These are phyloP conservation scores for Lacanobia wlatinum DNA, from an alignment of 2,888 invertebrate species.

Conservation along the genomic window DNA sequence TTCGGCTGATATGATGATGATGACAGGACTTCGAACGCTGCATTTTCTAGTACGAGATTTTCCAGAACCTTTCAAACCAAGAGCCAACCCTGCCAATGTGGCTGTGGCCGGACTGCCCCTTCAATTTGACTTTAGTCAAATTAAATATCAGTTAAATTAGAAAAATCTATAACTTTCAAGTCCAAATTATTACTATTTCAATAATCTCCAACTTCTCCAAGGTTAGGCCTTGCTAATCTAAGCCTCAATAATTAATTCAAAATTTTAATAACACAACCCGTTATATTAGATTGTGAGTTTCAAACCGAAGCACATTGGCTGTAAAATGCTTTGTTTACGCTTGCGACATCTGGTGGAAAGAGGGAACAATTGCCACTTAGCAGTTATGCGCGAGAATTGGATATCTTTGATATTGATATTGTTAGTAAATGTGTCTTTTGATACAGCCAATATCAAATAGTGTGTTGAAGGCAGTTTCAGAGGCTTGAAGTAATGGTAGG, in stretches of 20 bases:
- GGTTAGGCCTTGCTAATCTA: slow-evolving; percentile 24
- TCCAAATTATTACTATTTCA: no score
- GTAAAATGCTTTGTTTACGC: slow-evolving; percentile 80
- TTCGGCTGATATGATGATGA: no score
- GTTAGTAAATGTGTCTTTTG: slow-evolving; percentile 33
- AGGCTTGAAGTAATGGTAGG: background rate
- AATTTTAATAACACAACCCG: slow-evolving; percentile 57
- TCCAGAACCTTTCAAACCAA: no score
- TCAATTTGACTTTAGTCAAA: no score
- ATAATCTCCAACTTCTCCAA: slow-evolving; percentile 2
- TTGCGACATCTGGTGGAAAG: slow-evolving; percentile 71
- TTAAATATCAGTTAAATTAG: no score
- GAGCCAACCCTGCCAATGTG: no score
- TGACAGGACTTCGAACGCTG: no score
- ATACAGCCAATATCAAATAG: slow-evolving; percentile 17
- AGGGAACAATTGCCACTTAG: slow-evolving; percentile 54
- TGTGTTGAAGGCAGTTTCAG: background rate
- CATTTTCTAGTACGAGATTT: no score
- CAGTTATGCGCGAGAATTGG: slow-evolving; percentile 47
- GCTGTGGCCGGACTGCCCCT: no score
- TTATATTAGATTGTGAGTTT: slow-evolving; percentile 71
- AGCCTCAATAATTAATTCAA: slow-evolving; percentile 37
- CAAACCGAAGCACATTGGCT: slow-evolving; percentile 70
- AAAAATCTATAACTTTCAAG: no score
- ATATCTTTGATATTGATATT: slow-evolving; percentile 53